Evolutionary conservation across 2,888 invertebrate genomes (phyloP).

Genomic region (Nomada flava): DNA sequence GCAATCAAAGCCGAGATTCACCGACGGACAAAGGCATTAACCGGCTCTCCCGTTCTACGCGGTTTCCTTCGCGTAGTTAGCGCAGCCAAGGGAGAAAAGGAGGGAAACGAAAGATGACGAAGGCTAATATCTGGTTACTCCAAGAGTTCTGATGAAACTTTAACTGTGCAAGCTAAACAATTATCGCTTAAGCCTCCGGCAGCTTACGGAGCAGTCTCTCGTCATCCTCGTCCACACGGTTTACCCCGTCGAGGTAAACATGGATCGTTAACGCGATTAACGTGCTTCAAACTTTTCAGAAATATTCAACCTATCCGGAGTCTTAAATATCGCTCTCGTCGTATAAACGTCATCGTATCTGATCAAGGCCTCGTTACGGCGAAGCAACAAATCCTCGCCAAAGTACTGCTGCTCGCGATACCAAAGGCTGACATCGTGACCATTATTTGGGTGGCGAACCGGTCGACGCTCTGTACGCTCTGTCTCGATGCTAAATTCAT

Average conservation of each 20-base stretch:
- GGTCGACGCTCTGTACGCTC: too few relatives aligned
- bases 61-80: constrained; percentile 9
- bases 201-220: constrained; percentile 53
- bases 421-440: too few relatives aligned
- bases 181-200: constrained; percentile 67
- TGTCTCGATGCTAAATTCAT: background rate
- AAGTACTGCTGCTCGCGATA: too few relatives aligned
- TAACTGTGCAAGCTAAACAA: constrained; percentile 62
- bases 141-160: constrained; percentile 66
- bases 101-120: constrained; percentile 47
- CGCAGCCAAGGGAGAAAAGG: background rate
- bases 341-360: background rate
- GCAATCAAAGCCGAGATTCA: constrained; percentile 77
- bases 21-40: constrained; percentile 74
- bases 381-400: too few relatives aligned
- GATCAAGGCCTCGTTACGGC: background rate
- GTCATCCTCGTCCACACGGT: constrained; percentile 33
- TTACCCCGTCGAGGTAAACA: constrained; percentile 40
- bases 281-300: constrained; percentile 4
- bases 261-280: constrained; percentile 55
- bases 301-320: background rate
- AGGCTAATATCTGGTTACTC: constrained; percentile 67
- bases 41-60: constrained; percentile 42
- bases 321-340: background rate
- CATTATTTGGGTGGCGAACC: too few relatives aligned